phyloP scores from a whole-genome alignment of 2,888 invertebrate species.

The Periphyllus acericola region DNA sequence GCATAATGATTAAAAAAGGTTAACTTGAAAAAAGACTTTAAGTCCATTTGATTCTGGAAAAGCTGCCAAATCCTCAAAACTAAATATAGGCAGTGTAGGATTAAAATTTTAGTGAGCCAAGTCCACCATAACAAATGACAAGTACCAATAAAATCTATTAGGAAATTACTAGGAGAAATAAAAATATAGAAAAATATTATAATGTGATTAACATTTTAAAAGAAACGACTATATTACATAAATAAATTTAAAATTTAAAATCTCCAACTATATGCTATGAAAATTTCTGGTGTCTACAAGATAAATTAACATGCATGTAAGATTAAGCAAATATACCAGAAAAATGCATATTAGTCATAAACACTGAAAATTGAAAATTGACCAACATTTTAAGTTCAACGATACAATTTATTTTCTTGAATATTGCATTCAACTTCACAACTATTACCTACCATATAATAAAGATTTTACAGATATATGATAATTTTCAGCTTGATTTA shows the following conservation, averaged over 20 bases:
- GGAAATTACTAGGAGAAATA: not conserved
- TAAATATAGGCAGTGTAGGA: constrained; percentile 58
- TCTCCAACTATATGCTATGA: not conserved
- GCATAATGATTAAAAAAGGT: constrained; percentile 26
- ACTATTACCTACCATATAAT: not conserved
- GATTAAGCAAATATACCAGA: not conserved
- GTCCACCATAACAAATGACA: constrained; percentile 47
- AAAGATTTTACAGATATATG: not conserved
- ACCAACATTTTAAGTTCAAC: not conserved
- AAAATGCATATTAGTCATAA: not conserved
- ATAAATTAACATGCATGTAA: not conserved
- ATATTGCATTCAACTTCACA: not conserved
- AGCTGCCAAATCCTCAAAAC: constrained; percentile 57
- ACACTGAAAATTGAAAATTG: not conserved
- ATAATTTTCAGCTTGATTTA: not conserved
- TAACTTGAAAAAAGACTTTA: constrained; percentile 26
- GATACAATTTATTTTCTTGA: not conserved
- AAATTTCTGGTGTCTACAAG: not conserved
- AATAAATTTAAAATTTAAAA: not conserved
- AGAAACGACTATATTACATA: not conserved
- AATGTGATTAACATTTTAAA: not conserved
- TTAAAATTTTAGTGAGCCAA: constrained; percentile 57
- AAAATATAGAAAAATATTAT: not conserved
- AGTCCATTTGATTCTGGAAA: constrained; percentile 49
- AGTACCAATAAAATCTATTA: constrained; percentile 30